A percentile compares a stretch with the other conserved stretches of the same genome.
These are phyloP conservation scores for Dynastes hyllus DNA, from an alignment of 2,888 invertebrate species.

Conservation along the genomic window DNA sequence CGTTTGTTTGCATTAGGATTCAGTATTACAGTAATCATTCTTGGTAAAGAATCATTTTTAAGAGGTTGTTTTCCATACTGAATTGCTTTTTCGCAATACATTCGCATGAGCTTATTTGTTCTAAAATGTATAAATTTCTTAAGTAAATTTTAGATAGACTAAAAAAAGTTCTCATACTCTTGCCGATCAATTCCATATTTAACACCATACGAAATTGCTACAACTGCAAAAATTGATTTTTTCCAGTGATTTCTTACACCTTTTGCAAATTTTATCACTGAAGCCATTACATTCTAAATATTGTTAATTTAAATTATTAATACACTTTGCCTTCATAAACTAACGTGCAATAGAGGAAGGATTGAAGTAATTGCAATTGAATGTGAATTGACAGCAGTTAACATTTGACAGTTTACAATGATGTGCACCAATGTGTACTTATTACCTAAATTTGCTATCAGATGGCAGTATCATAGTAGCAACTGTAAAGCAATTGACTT, in stretches of 20 bases:
- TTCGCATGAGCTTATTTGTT: constrained; percentile 83
- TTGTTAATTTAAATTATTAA: not conserved
- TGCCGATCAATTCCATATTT: constrained; percentile 81
- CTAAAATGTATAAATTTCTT: constrained; percentile 70
- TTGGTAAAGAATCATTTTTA: constrained; percentile 76
- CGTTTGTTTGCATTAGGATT: constrained; percentile 93
- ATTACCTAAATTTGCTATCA: too few species aligned
- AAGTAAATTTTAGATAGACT: not conserved
- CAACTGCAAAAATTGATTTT: constrained; percentile 83
- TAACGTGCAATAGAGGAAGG: not conserved
- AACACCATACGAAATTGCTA: constrained; percentile 80
- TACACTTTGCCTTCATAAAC: too few species aligned
- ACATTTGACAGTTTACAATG: too few species aligned
- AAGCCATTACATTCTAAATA: constrained; percentile 68
- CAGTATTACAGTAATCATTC: constrained; percentile 88
- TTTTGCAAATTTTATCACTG: constrained; percentile 78
- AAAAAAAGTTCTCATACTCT: constrained; percentile 74
- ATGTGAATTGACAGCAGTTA: too few species aligned
- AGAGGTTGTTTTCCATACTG: constrained; percentile 81
- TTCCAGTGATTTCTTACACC: constrained; percentile 91
- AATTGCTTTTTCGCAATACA: constrained; percentile 85
- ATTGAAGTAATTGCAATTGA: too few species aligned
- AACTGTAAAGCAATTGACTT: too few species aligned
- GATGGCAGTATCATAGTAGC: too few species aligned
- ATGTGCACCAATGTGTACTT: too few species aligned